Conservation (phyloP, 2,113 vertebrate species). For the Datnioides undecimradiatus region DNA sequence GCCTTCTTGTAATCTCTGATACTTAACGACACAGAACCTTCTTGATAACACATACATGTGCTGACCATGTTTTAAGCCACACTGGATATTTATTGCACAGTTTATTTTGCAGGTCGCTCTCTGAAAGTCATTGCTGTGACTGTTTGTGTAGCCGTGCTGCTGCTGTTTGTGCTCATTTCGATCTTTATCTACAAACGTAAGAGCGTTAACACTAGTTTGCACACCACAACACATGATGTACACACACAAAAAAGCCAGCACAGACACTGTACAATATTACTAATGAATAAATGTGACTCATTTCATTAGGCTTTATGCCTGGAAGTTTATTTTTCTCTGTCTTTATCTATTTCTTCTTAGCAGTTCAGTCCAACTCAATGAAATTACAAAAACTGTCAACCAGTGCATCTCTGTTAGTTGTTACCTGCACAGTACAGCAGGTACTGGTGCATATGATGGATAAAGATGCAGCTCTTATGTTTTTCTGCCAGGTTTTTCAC, state of each 20-base stretch:
- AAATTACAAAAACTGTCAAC: background rate
- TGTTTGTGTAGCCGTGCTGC: background rate
- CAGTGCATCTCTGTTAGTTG: background rate
- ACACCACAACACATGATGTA: background rate
- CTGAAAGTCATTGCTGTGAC: fast-evolving
- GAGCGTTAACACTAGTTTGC: background rate
- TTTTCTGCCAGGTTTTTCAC: background rate
- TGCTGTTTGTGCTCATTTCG: background rate
- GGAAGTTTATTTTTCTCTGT: background rate
- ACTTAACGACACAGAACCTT: background rate
- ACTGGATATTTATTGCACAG: background rate
- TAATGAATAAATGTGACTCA: no score
- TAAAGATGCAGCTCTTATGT: background rate
- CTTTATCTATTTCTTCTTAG: background rate
- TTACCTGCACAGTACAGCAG: background rate
- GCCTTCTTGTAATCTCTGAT: no score
- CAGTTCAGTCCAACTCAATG: background rate
- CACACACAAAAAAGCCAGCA: background rate
- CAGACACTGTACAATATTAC: background rate
- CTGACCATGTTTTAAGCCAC: background rate
- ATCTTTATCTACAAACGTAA: slow-evolving; percentile 48
- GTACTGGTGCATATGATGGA: no score
- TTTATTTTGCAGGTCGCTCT: background rate
- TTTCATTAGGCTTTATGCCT: no score
- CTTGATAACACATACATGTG: no score